Percentiles rank a stretch among this genome's conserved stretches.
Conservation (phyloP, 2,797 vertebrate species). For the Salarias fasciatus region DNA sequence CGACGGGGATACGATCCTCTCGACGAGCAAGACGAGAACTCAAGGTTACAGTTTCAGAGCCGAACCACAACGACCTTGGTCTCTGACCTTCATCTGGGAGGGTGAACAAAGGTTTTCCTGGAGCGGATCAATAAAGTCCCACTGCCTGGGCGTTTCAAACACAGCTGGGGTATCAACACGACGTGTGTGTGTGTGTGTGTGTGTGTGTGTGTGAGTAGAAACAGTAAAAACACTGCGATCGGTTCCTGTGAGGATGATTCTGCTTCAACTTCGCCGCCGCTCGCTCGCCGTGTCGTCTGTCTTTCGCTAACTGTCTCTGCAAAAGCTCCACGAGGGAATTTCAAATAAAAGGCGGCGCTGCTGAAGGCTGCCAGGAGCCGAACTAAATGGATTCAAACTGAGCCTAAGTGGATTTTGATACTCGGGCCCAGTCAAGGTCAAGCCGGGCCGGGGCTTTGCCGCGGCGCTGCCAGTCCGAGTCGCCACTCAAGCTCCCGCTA, state of each 20-base stretch:
- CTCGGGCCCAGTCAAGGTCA: constrained; percentile 63
- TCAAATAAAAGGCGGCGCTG: constrained; percentile 47
- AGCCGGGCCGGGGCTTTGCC: constrained; percentile 12
- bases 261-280: too few species aligned
- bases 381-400: constrained; percentile 75
- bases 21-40: background rate
- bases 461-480: constrained; percentile 20
- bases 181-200: too few species aligned
- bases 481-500: constrained; percentile 34
- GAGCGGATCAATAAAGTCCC: constrained; percentile 3
- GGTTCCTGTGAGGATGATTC: too few species aligned
- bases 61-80: constrained; percentile 21
- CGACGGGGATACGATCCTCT: background rate
- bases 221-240: background rate
- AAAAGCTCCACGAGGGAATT: constrained; percentile 41
- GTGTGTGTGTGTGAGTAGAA: too few species aligned
- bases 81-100: background rate
- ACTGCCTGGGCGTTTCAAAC: background rate
- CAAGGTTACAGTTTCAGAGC: background rate
- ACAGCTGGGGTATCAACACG: background rate
- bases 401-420: constrained; percentile 71
- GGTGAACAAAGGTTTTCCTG: background rate
- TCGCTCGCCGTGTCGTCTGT: too few species aligned
- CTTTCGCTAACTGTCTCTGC: too few species aligned
- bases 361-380: constrained; percentile 61